Evolutionary conservation across 2,888 invertebrate species (phyloP), one percentile per base, ranked within the genome.

Genomic region (Agrochola litura): DNA sequence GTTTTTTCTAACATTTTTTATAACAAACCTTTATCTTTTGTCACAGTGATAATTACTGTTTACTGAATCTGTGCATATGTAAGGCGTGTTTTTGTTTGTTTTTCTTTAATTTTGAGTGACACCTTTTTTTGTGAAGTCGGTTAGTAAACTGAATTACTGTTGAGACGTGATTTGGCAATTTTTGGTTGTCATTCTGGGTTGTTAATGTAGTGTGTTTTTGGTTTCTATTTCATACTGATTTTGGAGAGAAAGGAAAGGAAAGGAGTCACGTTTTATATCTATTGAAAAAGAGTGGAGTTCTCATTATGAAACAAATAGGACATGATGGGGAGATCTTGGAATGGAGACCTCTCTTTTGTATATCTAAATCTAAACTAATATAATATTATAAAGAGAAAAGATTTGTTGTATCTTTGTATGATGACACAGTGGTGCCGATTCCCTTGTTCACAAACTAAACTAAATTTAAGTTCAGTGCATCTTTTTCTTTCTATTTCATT

Each of bases 11-110:
- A 70, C 73, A 68, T 25, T 82, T 87, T 89, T 90, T 89, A 68
- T 73, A 12, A 77, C 73, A 78, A 82, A 83, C 87, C 81, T 78
- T 74, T 71, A 80, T 86, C 90, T 87, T 91, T 91, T 93, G 92
- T 93, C 91, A 89, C 79, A 88, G 90, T 91, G 90, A 94, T 94
- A 92, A 93, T 93, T 90, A 91, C 88, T 86, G 77, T 81, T 78
- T 76, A 88, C 77, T 63, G 84, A 67, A 86, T 79, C 73, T 73
- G 73, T 77, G 58, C 63, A 74, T 81, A 65, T 56, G 71, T 77
- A 9, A 60, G 74, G 56, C 74, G 68, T 80, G 78, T 88, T 88
- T 81, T 86, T 86, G 77, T 87, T 88, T 87, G 83, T 88, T 85
- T 86, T 83, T 72, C 68, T 83, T 75, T 6, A 49, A 76, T 74